Base-by-base conservation (phyloP, 2,797 vertebrate species). In the Ara ararauna region DNA sequence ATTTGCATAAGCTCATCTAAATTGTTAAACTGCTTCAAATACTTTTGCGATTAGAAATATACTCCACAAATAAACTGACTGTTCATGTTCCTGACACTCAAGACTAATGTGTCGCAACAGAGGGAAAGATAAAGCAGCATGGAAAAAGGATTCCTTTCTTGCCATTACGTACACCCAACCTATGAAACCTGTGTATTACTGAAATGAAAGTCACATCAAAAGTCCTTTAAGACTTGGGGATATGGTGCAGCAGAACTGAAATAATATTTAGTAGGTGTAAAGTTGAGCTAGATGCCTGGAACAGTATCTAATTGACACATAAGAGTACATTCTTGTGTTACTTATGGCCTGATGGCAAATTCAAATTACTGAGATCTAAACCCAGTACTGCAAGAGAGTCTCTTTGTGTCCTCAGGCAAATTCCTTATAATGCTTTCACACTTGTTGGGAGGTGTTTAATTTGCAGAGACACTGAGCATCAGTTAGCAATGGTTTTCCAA, bases 1-100 rank as follows among this genome's bases (percentile, higher is more conserved):
- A 10, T 92, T 93, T 85, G 89, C 18, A 11, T 95, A 89, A 95
- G 80, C 68, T 90, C 90, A 80, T 82, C 75, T 83, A 36, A 94
- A 93, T 85, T 71, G 72, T 94, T 96, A 83, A 47, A 11, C 77
- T 71, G 89, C 94, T 77, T 87, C 94, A 92, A 77, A 60, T 83
- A 15, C 68, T 89, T 90, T 23, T 62, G 86, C 90, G 87, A 96
- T 89, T 90, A 87, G 86, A 51, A 89, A 93, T 81, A 47, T 32
- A n/a, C 27, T 83, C 90, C 72, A 51, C 86, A 96, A 94, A 94
- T 85, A 94, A 95, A 89, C 86, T 27, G 65, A 44, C 82, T 90
- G 50, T 50, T 50, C 7, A 0, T 13, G 58, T 12, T 88, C 77
- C 87, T 38, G 87, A 51, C 53, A 13, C 90, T 81, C 68, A 17